These are phyloP conservation scores for Edolisoma coerulescens DNA, from an alignment of 2,113 vertebrate species.

Conservation along the genomic window DNA sequence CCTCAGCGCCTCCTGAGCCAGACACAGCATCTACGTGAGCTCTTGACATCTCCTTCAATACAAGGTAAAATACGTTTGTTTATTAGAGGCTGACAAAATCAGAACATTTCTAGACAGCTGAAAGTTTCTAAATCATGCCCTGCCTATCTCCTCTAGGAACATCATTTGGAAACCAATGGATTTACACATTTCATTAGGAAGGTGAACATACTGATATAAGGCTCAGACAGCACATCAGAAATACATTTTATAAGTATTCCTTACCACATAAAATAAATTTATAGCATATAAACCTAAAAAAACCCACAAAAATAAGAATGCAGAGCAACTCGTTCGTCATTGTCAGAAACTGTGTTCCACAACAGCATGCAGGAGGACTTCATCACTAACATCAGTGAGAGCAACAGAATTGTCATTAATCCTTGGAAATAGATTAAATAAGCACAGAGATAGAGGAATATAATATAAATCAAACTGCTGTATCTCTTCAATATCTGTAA, in stretches of 20 bases:
- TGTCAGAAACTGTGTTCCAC: neutral
- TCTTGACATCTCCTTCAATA: neutral
- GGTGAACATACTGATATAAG: neutral
- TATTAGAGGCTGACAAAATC: neutral
- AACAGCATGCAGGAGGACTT: neutral
- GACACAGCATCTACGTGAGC: neutral
- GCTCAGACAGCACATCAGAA: neutral
- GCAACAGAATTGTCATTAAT: conserved; percentile 40
- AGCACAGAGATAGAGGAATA: conserved; percentile 28
- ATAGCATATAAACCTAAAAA: neutral
- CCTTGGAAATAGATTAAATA: conserved; percentile 10
- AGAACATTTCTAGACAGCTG: neutral
- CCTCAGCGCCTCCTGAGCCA: neutral
- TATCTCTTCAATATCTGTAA: neutral
- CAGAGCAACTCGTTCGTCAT: neutral
- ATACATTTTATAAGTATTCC: neutral
- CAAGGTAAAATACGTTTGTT: neutral
- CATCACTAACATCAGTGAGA: neutral
- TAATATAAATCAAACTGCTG: conserved; percentile 33
- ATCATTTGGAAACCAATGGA: neutral
- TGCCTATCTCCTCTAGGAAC: neutral
- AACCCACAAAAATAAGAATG: neutral
- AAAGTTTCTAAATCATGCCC: neutral
- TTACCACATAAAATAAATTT: neutral
- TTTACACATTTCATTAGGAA: neutral